Conservation (phyloP, 2,797 vertebrate species). For the Thamnophis elegans region DNA sequence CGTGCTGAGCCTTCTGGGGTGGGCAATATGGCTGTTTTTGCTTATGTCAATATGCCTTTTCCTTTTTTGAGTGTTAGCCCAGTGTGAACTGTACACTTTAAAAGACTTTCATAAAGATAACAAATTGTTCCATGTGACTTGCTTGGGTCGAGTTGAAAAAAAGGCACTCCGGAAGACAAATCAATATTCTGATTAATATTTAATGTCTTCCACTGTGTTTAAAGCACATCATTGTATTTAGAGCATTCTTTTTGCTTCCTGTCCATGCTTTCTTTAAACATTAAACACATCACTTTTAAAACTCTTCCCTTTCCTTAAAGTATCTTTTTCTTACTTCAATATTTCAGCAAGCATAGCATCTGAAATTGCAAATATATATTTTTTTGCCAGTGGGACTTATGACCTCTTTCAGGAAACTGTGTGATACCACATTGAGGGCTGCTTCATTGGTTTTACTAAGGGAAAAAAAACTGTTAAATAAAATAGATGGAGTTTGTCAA, state of each 20-base stretch:
- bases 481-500: constrained; percentile 14
- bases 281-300: not conserved
- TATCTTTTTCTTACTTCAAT: not conserved
- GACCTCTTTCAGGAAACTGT: constrained; percentile 4
- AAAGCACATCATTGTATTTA: constrained; percentile 10
- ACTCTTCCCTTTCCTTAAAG: not conserved
- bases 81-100: not conserved
- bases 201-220: constrained; percentile 23
- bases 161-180: constrained; percentile 15
- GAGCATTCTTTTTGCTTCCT: constrained; percentile 9
- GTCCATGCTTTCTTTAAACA: constrained; percentile 1
- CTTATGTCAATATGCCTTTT: not conserved
- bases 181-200: constrained; percentile 36
- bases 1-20: not conserved
- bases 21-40: not conserved
- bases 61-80: not conserved
- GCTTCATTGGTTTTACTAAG: not conserved
- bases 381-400: not conserved
- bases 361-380: constrained; percentile 4
- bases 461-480: not conserved
- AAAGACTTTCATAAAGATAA: constrained; percentile 19
- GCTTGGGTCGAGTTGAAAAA: constrained; percentile 43
- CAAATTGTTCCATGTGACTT: constrained; percentile 7
- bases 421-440: not conserved
- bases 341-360: not conserved